A percentile compares a stretch with the other conserved stretches of the same genome.
Evolutionary conservation across 2,888 invertebrate species (phyloP).

Genomic region (Globia sparganii): DNA sequence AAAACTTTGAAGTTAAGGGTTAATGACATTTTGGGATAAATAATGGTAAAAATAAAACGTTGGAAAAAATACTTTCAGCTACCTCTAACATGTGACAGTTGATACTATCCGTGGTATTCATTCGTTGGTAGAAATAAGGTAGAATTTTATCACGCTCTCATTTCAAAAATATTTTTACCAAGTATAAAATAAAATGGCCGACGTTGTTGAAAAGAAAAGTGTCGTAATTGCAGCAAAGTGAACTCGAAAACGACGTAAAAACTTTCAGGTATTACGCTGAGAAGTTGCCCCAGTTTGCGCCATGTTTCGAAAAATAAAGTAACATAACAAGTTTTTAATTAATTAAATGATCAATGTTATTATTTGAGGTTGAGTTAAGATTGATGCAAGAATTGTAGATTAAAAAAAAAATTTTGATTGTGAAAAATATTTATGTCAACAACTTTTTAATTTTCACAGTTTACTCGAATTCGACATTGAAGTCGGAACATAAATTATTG

Average conservation of each 20-base stretch:
- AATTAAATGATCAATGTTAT: conserved; percentile 36
- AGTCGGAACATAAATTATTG: conserved; percentile 9
- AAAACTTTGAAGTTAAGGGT: not conserved
- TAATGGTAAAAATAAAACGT: not conserved
- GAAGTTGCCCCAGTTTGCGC: conserved; percentile 38
- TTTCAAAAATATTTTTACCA: conserved; percentile 27
- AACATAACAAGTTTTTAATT: conserved; percentile 32
- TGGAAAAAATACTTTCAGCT: not conserved
- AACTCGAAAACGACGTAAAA: conserved; percentile 38
- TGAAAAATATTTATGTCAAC: conserved; percentile 47
- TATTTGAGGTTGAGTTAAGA: conserved; percentile 32
- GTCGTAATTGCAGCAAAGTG: conserved; percentile 32
- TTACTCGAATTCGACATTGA: conserved; percentile 35
- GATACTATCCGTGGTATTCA: no score
- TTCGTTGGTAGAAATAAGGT: not conserved
- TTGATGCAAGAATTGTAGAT: conserved; percentile 28
- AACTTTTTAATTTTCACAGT: conserved; percentile 50
- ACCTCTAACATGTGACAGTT: not conserved
- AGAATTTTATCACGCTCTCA: conserved; percentile 25
- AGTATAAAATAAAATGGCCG: conserved; percentile 21
- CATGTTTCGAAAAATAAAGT: conserved; percentile 37
- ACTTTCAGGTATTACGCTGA: conserved; percentile 54
- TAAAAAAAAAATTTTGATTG: conserved; percentile 35
- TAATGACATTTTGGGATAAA: not conserved
- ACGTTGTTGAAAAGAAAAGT: conserved; percentile 41